phyloP scores from a whole-genome alignment of 92 coral and sea anemone species.

The Siderastrea radians region DNA sequence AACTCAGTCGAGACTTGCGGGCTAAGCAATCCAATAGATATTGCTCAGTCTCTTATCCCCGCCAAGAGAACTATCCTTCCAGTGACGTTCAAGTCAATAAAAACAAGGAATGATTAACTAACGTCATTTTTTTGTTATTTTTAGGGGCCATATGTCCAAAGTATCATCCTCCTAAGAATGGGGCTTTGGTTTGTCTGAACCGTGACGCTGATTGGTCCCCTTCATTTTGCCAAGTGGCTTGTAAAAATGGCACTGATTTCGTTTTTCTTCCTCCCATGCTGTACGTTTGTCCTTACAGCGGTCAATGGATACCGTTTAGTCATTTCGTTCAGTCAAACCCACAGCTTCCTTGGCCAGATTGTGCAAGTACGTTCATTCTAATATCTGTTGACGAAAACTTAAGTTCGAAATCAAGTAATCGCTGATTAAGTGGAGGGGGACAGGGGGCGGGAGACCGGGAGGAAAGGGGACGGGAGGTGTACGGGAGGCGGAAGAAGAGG shows the following conservation, averaged over 20 bases:
- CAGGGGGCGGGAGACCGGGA: too few species aligned
- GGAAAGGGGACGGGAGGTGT: too few species aligned
- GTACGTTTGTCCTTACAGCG: not conserved
- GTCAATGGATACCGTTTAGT: not conserved
- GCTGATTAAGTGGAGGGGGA: too few species aligned
- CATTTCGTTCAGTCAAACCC: not conserved
- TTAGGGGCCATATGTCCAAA: conserved; percentile 14
- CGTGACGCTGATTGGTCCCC: not conserved
- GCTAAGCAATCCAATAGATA: too few species aligned
- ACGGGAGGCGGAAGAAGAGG: too few species aligned
- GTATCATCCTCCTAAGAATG: conserved; percentile 58
- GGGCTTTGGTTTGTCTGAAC: conserved; percentile 42
- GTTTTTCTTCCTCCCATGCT: not conserved
- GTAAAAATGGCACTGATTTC: conserved; percentile 14
- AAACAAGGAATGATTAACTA: too few species aligned
- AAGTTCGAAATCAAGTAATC: too few species aligned
- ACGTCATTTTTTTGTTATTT: not conserved
- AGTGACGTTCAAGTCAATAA: too few species aligned
- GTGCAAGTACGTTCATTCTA: not conserved
- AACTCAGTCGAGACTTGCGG: too few species aligned
- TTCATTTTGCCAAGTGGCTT: conserved; percentile 12
- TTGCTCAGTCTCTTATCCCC: too few species aligned
- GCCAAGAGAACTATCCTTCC: too few species aligned
- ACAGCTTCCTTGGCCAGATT: conserved; percentile 18
- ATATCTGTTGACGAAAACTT: too few species aligned